Percentiles rank a stretch among this genome's conserved stretches.
Conservation (phyloP, 2,888 invertebrate species). For the Mesochorus sp. region DNA sequence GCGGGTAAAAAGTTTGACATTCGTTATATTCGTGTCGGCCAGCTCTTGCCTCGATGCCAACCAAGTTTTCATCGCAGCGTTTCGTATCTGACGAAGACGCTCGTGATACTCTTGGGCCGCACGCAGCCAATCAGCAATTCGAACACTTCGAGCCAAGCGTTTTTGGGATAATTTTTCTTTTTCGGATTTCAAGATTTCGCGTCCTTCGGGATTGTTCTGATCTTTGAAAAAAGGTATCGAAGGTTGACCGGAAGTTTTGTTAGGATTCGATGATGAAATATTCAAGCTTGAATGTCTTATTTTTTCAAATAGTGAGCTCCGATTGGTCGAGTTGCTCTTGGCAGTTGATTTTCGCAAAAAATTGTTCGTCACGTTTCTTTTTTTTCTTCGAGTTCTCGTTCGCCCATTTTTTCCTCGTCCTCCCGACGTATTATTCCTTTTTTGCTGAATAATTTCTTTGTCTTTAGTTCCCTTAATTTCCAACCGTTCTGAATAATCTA, state of each 20-base stretch:
- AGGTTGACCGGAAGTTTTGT: too few species aligned
- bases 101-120: slow-evolving; percentile 59
- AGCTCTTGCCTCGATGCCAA: slow-evolving; percentile 40
- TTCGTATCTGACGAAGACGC: slow-evolving; percentile 47
- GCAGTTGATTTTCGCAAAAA: not conserved
- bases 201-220: not conserved
- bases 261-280: not conserved
- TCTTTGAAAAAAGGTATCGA: too few species aligned
- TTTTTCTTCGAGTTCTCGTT: slow-evolving; percentile 1
- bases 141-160: slow-evolving; percentile 32
- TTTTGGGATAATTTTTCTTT: too few species aligned
- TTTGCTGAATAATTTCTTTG: not conserved
- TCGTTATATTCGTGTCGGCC: slow-evolving; percentile 39
- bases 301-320: not conserved
- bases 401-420: not conserved
- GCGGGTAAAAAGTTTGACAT: slow-evolving; percentile 56
- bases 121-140: slow-evolving; percentile 55
- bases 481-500: slow-evolving; percentile 36
- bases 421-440: not conserved
- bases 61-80: slow-evolving; percentile 60
- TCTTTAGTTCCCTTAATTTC: not conserved
- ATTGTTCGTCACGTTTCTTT: not conserved
- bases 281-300: not conserved
- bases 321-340: not conserved
- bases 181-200: too few species aligned